Evolutionary conservation across 2,888 invertebrate species (phyloP), one percentile per base, ranked within the genome.

Genomic region (Troides helena): DNA sequence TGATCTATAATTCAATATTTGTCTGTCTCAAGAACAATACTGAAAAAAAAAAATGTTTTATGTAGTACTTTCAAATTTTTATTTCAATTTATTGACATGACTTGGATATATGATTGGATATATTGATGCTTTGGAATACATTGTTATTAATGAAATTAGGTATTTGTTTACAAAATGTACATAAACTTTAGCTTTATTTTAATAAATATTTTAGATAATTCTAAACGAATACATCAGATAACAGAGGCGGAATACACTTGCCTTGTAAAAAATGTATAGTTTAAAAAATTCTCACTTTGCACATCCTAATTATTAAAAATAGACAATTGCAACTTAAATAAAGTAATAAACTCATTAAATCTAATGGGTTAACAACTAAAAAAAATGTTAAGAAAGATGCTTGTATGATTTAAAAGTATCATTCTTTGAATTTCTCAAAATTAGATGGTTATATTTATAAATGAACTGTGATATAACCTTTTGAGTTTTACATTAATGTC

Each of bases 111-210:
- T 8, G n/a, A n/a, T n/a, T n/a, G n/a, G n/a, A n/a, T n/a, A n/a
- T n/a, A n/a, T n/a, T n/a, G 74, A 75, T 63, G 75, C 75, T 76
- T 76, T 67, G 75, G 72, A 75, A 72, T 73, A 73, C 73, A 76
- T 53, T 62, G 58, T 62, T 59, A 66, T 62, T 59, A 25, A 70
- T 66, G 58, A 62, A 62, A 50, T 21, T 65, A 65, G 65, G 50
- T 66, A 66, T 62, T 70, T 62, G 23, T 66, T 66, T 53, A 74
- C 76, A 77, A 77, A 74, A 70, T 77, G 75, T 79, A 75, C 61
- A 74, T 75, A 75, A 58, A 62, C 39, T 50, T 59, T 66, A 66
- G 70, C 72, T 72, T 73, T 75, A 73, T 72, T 70, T 77, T 75
- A 76, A 76, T 65, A 53, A 39, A 39, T 66, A 36, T 56, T 43